A percentile compares a stretch with the other conserved stretches of the same genome.
These are phyloP conservation scores for Telmatochromis brichardi DNA, from an alignment of 2,113 vertebrate genomes.

Conservation along the genomic window DNA sequence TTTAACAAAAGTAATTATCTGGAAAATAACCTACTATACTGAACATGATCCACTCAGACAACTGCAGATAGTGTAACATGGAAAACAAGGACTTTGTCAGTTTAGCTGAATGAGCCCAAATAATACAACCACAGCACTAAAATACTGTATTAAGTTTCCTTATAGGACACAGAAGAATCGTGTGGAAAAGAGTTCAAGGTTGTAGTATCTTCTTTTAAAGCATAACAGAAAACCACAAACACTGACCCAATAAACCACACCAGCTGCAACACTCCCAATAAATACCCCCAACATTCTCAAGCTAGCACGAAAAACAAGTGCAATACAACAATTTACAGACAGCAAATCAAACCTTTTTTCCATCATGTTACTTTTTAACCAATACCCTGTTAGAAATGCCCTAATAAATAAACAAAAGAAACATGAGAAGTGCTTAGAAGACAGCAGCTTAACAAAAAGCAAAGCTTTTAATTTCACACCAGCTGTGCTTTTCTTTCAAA, in stretches of 20 bases:
- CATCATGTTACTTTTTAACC: not conserved
- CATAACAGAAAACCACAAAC: not conserved
- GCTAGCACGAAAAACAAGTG: not conserved
- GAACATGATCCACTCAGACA: not conserved
- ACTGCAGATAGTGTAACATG: not conserved
- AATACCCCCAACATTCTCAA: not conserved
- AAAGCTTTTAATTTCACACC: not conserved
- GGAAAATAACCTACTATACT: not conserved
- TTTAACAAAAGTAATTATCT: not conserved
- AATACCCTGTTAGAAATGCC: not conserved
- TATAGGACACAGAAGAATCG: not conserved
- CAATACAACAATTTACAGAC: not conserved
- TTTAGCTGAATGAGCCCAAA: not conserved
- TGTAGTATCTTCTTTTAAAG: not conserved
- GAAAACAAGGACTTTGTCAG: not conserved
- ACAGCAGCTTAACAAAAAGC: not conserved
- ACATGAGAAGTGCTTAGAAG: not conserved
- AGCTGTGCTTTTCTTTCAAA: not conserved
- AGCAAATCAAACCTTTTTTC: not conserved
- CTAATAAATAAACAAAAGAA: not conserved
- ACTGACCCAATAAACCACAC: not conserved
- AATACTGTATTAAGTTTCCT: not conserved
- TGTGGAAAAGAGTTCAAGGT: too few relatives aligned
- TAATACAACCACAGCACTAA: not conserved
- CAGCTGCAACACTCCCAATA: not conserved